These are phyloP conservation scores for Leucophenga montana DNA, from an alignment of 2,888 invertebrate genomes.

Conservation along the genomic window DNA sequence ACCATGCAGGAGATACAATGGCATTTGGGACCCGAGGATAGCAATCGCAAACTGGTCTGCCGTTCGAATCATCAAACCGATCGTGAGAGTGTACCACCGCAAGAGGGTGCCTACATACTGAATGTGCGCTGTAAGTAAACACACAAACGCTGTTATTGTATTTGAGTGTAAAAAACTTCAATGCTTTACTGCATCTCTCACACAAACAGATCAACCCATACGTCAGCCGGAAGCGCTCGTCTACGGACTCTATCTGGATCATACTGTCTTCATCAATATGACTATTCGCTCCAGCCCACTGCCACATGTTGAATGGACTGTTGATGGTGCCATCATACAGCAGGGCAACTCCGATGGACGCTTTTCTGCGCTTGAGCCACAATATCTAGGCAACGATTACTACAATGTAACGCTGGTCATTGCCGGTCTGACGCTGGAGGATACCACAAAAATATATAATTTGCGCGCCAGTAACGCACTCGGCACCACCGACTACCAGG, in stretches of 20 bases:
- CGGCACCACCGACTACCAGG: slow-evolving; percentile 78
- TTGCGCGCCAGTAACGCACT: slow-evolving; percentile 81
- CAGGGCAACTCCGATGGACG: slow-evolving; percentile 74
- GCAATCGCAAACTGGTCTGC: slow-evolving; percentile 79
- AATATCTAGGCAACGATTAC: slow-evolving; percentile 75
- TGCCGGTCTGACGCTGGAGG: slow-evolving; percentile 81
- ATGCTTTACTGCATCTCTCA: background rate
- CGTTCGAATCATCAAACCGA: slow-evolving; percentile 77
- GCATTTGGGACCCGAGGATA: slow-evolving; percentile 78
- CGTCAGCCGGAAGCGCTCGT: slow-evolving; percentile 77
- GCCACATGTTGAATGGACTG: slow-evolving; percentile 81
- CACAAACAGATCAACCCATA: slow-evolving; percentile 78
- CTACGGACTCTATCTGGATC: slow-evolving; percentile 83
- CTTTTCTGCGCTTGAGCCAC: slow-evolving; percentile 68
- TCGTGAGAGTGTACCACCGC: slow-evolving; percentile 64
- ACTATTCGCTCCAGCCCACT: slow-evolving; percentile 82
- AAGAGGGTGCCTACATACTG: slow-evolving; percentile 70
- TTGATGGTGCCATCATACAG: slow-evolving; percentile 75
- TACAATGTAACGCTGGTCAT: slow-evolving; percentile 82
- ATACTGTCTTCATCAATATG: slow-evolving; percentile 82
- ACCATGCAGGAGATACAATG: slow-evolving; percentile 80
- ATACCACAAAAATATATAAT: slow-evolving; percentile 82
- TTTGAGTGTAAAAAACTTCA: no score
- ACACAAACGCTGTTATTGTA: background rate
- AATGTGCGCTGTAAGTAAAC: slow-evolving; percentile 77